Base-by-base conservation (phyloP, 1,140 invertebrate species). In the Listronotus bonariensis region DNA sequence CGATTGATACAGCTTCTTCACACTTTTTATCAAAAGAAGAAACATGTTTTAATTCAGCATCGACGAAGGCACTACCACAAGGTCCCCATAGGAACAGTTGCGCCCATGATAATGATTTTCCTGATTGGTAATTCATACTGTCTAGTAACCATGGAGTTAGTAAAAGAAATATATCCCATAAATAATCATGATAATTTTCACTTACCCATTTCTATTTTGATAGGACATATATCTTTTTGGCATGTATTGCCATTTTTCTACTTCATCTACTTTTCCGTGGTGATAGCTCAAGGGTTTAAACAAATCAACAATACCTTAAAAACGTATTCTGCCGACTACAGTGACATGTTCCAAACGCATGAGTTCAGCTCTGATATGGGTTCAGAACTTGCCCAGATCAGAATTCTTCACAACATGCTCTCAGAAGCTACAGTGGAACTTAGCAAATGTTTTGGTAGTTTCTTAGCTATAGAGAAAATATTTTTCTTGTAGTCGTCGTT, bases 391-490 rank as follows among this genome's bases (percentile, higher is more conserved):
- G 40, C 34, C 20, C 12, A 48, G 14, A 14, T 54, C 6, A 54
- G 51, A 12, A 9, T 32, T 38, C 42, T 63, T 11, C 60, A 63
- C 46, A 45, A 51, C 31, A 34, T 63, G 26, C 32, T 63, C 10
- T 17, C 49, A 0, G 51, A 63, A 14, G 40, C 51, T 8, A 54
- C 60, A 1, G 38, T 40, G 10, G 45, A 63, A 26, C 26, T 63
- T 7, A 40, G 41, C 17, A 63, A 63, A 40, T 54, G 60, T 32
- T 63, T 52, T 38, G 60, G 51, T 11, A 46, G 20, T 17, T 54
- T 63, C 20, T 12, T 63, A 18, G 52, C 51, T 8, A 46, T 63
- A 11, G 60, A 63, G 31, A 63, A 63, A 34, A 45, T 54, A 6
- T 63, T 63, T 41, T 51, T 10, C 6, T 49, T 12, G 15, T 34